Percentiles rank a stretch among this genome's conserved stretches.
Evolutionary conservation across 2,113 vertebrate species (phyloP).

Genomic region (Megaleporinus macrocephalus): DNA sequence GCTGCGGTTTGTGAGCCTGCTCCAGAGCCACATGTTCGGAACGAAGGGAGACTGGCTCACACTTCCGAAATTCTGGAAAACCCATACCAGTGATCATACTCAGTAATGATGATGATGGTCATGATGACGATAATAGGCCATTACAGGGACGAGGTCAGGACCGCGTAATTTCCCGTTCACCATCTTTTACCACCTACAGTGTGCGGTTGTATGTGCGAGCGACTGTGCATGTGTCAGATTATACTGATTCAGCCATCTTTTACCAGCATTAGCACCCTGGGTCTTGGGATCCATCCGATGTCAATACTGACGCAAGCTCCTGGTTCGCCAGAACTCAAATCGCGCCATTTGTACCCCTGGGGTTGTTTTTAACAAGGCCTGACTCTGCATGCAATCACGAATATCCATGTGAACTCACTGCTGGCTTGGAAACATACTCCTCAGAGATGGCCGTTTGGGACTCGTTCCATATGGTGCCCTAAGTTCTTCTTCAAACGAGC

Average conservation of each 20-base stretch:
- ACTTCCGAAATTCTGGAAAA: slow-evolving; percentile 36
- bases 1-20: slow-evolving; percentile 7
- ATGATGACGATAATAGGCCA: slow-evolving; percentile 14
- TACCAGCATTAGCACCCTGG: slow-evolving; percentile 28
- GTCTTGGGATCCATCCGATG: slow-evolving; percentile 38
- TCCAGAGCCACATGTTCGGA: slow-evolving; percentile 18
- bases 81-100: slow-evolving; percentile 16
- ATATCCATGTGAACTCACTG: neutral
- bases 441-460: slow-evolving; percentile 20
- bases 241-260: slow-evolving; percentile 4
- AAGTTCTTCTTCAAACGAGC: neutral
- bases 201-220: neutral
- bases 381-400: slow-evolving; percentile 21
- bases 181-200: slow-evolving; percentile 21
- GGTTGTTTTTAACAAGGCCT: slow-evolving; percentile 57
- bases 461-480: too few species aligned
- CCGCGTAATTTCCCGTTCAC: slow-evolving; percentile 2
- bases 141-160: slow-evolving; percentile 17
- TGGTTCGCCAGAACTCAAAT: slow-evolving; percentile 46
- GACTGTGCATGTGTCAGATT: neutral
- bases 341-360: slow-evolving; percentile 50
- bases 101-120: slow-evolving; percentile 1
- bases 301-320: slow-evolving; percentile 59
- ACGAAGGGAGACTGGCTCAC: slow-evolving; percentile 15
- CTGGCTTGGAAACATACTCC: slow-evolving; percentile 8